phyloP scores from a whole-genome alignment of 1,140 invertebrate species.

The Zophobas morio region DNA sequence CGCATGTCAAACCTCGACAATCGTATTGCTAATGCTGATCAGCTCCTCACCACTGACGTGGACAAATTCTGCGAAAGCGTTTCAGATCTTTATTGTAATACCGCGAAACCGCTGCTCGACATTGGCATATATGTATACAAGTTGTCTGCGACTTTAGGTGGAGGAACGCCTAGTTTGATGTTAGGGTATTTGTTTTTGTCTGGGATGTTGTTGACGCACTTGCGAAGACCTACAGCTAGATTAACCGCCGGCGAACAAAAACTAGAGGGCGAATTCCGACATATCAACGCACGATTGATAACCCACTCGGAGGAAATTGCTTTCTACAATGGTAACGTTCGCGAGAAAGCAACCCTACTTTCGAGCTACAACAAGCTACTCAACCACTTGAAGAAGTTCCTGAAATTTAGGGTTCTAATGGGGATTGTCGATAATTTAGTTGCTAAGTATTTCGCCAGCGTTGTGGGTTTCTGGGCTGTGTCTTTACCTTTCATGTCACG shows the following conservation, averaged over 20 bases:
- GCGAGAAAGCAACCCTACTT: conserved; percentile 91
- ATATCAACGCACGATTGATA: conserved; percentile 95
- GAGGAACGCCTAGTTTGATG: conserved; percentile 87
- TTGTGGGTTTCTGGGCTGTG: conserved; percentile 96
- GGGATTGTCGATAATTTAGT: conserved; percentile 97
- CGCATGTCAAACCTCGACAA: conserved; percentile 97
- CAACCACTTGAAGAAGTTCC: conserved; percentile 89
- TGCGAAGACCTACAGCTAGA: conserved; percentile 88
- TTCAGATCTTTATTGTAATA: conserved; percentile 96
- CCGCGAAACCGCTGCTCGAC: conserved; percentile 97
- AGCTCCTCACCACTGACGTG: conserved; percentile 95
- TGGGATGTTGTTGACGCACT: conserved; percentile 83
- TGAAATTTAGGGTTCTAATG: conserved; percentile 93
- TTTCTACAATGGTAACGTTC: conserved; percentile 94
- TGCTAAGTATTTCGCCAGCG: conserved; percentile 96
- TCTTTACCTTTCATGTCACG: conserved; percentile 92
- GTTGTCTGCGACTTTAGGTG: conserved; percentile 88
- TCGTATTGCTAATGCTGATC: conserved; percentile 96
- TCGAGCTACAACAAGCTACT: conserved; percentile 93
- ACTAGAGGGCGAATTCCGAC: conserved; percentile 97
- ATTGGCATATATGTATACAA: conserved; percentile 95
- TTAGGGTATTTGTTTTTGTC: conserved; percentile 88
- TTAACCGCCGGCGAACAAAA: conserved; percentile 96
- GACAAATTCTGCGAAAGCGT: conserved; percentile 97
- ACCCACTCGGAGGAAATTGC: conserved; percentile 98